Evolutionary conservation across 1,140 invertebrate genomes (phyloP).

Genomic region (Solen grandis): DNA sequence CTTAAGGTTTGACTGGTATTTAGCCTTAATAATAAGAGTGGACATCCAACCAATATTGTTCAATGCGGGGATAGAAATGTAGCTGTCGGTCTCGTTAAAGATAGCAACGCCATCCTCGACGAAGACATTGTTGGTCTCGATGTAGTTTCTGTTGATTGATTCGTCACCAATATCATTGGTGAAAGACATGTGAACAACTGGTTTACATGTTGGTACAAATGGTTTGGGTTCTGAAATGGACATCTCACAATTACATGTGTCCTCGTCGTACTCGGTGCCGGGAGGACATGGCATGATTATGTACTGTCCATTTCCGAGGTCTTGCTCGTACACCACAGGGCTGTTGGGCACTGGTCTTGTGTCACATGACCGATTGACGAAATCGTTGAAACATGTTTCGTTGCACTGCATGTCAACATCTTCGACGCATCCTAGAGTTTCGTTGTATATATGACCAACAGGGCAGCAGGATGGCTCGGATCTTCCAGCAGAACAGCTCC

Average conservation of each 20-base stretch:
- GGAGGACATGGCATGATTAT: slow-evolving; percentile 54
- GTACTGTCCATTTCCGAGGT: slow-evolving; percentile 46
- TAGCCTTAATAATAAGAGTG: slow-evolving; percentile 57
- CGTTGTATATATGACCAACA: slow-evolving; percentile 42
- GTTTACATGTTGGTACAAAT: slow-evolving; percentile 43
- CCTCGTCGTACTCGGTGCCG: slow-evolving; percentile 54
- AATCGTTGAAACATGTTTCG: slow-evolving; percentile 15
- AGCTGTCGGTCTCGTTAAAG: slow-evolving; percentile 61
- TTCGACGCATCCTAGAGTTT: slow-evolving; percentile 26
- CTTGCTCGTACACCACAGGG: slow-evolving; percentile 52
- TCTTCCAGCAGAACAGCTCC: slow-evolving; percentile 52
- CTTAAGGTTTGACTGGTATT: slow-evolving; percentile 50
- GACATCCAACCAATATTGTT: slow-evolving; percentile 59
- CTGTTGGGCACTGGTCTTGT: slow-evolving; percentile 41
- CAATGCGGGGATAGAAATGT: slow-evolving; percentile 63
- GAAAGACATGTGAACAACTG: slow-evolving; percentile 63
- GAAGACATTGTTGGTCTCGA: slow-evolving; percentile 60
- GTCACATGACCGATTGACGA: slow-evolving; percentile 54
- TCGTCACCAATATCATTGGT: slow-evolving; percentile 54
- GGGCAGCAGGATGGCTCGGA: slow-evolving; percentile 60
- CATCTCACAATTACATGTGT: slow-evolving; percentile 54
- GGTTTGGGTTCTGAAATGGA: neutral
- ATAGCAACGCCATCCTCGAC: slow-evolving; percentile 56
- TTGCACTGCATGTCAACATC: slow-evolving; percentile 25
- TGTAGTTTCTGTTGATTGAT: slow-evolving; percentile 60